Evolutionary conservation across 2,888 invertebrate genomes (phyloP).

Genomic region (Oscheius sp.): DNA sequence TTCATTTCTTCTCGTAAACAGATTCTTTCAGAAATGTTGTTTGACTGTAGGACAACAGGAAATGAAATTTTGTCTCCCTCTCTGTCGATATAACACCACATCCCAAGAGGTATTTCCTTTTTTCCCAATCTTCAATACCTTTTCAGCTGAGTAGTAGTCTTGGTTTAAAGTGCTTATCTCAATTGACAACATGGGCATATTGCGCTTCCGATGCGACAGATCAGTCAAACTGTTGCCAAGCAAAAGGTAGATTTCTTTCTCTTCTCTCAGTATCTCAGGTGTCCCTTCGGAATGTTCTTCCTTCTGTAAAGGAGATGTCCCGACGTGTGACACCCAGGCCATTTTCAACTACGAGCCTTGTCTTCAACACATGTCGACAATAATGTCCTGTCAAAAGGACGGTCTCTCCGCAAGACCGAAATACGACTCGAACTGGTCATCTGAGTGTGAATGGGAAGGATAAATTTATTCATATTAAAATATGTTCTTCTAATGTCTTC

Average conservation of each 20-base stretch:
- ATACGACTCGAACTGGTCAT: slow-evolving; percentile 56
- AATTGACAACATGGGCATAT: slow-evolving; percentile 63
- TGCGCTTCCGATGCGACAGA: slow-evolving; percentile 60
- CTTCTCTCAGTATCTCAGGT: too few species aligned
- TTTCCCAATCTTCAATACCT: neutral
- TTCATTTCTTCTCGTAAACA: neutral
- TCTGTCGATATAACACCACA: slow-evolving; percentile 62
- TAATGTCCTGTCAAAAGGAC: slow-evolving; percentile 55
- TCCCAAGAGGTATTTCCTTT: slow-evolving; percentile 43
- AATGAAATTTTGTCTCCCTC: slow-evolving; percentile 61
- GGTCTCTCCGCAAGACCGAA: slow-evolving; percentile 42
- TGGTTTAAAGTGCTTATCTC: slow-evolving; percentile 59
- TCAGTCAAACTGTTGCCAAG: slow-evolving; percentile 52
- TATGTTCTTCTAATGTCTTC: slow-evolving; percentile 27
- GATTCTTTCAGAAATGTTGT: slow-evolving; percentile 52
- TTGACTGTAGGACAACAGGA: slow-evolving; percentile 55
- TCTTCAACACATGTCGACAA: slow-evolving; percentile 46
- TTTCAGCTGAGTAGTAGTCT: slow-evolving; percentile 55
- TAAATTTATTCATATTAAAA: slow-evolving; percentile 26
- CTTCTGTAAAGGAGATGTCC: slow-evolving; percentile 63
- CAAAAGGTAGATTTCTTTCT: slow-evolving; percentile 42
- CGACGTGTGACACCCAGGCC: slow-evolving; percentile 61
- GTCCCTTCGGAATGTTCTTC: slow-evolving; percentile 55
- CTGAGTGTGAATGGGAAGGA: slow-evolving; percentile 59
- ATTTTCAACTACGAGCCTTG: slow-evolving; percentile 62